Evolutionary conservation across 2,888 invertebrate genomes (phyloP), one percentile per base, ranked within the genome.

Genomic region (Drosophila ustulata): DNA sequence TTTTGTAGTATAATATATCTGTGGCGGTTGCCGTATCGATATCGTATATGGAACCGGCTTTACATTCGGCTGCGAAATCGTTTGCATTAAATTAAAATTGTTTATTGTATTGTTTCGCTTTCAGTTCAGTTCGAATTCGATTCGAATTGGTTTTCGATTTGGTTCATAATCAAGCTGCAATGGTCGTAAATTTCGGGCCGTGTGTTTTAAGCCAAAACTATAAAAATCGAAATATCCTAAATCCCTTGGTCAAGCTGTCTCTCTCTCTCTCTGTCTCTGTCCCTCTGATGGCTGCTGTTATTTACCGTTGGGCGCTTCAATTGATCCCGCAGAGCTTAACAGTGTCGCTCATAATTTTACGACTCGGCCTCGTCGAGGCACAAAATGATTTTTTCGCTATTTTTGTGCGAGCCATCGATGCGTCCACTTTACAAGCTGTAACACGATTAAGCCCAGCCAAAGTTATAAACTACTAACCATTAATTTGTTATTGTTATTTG

Each of bases 271-370:
- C 13, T 11, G 5, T 3, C 18, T 34, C 45, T 6, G 18, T 28
- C 23, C 34, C 34, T 50, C 30, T 43, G 47, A 23, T 64, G 47
- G 28, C 18, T 47, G 62, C 64, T 37, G 55, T 80, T 64, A 80
- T 87, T 87, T 78, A 80, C 70, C 75, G 72, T 66, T 71, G 46
- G 65, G 28, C 5, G 61, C 66, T 57, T 50, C 34, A 72, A 71
- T 76, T 82, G 85, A 90, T 89, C 80, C 89, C 82, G 78, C 75
- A 78, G 77, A 86, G 89, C 89, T 90, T 89, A 82, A 84, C 70
- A 76, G 75, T 84, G 75, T 74, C 86, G 69, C 78, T 83, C 82
- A 87, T 83, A 81, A 85, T 79, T 82, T 88, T 71, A 70, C 75
- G 76, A 68, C 76, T 68, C 71, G 75, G 51, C 68, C 71, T 70